A percentile compares a stretch with the other conserved stretches of the same genome.
Evolutionary conservation across 2,888 invertebrate genomes (phyloP).

Genomic region (Hartigia nigra): DNA sequence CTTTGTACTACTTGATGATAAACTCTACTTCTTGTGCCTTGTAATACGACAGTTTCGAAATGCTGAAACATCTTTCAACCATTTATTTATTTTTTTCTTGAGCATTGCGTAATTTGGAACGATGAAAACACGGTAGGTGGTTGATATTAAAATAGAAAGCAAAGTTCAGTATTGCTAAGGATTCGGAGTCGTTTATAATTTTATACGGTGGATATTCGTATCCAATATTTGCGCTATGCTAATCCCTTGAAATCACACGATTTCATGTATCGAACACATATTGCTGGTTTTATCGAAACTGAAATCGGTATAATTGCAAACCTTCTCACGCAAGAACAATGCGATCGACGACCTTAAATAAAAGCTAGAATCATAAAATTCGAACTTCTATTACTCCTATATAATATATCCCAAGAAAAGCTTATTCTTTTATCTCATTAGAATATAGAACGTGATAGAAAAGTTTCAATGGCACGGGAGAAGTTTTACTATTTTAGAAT

Average conservation of each 20-base stretch:
- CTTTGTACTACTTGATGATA: not conserved
- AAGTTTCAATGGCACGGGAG: not conserved
- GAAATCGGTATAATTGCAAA: not conserved
- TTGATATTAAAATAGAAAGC: not conserved
- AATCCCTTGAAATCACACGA: not conserved
- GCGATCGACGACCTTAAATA: not conserved
- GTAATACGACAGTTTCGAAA: not conserved
- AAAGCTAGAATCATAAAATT: not conserved
- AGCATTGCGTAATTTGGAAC: not conserved
- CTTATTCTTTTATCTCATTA: not conserved
- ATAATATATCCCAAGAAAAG: not conserved
- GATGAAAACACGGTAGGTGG: not conserved
- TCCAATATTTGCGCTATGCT: not conserved
- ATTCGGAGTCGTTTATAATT: not conserved
- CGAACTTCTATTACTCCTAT: not conserved
- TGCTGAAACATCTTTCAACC: not conserved
- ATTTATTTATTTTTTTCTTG: not conserved
- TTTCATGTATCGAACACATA: not conserved
- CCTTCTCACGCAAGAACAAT: not conserved
- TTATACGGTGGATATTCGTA: not conserved
- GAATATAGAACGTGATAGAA: not conserved
- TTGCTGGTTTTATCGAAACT: not conserved
- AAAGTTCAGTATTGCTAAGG: not conserved
- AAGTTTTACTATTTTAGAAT: not conserved
- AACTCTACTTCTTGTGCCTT: not conserved